Base-by-base conservation (phyloP, 2,113 vertebrate genomes). In the Hipposideros armiger region DNA sequence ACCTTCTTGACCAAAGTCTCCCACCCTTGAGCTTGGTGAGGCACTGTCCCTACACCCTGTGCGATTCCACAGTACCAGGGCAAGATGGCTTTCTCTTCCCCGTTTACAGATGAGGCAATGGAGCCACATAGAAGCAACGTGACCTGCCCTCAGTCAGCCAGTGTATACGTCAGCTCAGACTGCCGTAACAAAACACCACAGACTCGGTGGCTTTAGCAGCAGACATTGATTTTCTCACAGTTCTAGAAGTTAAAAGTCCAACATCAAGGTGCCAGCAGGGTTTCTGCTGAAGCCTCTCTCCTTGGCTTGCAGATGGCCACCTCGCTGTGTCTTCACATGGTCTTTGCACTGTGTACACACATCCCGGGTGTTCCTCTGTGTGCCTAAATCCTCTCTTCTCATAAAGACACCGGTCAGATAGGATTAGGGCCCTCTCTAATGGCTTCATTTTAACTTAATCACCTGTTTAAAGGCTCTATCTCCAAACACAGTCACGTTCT, bases 11-110 rank as follows among this genome's bases (percentile, higher is more conserved):
- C 64, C 32, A 67, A 52, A 47, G 47, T 4, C 14, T 11, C 3
- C 50, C 22, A 9, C 70, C 20, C 13, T 3, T 3, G 42, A 66
- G 69, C 56, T 78, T 4, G 0, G 8, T 4, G 15, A 80, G 30
- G 2, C 22, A 1, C 32, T 0, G 0, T 4, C 10, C 7, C 30
- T 16, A 20, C 17, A 5, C 5, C 24, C 16, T 0, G 20, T 1
- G 26, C 7, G n/a, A 3, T 10, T 14, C 14, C 2, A 14, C 13
- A 4, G 36, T 11, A 2, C n/a, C 10, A 17, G 14, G 64, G 22
- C 16, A 2, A 5, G 36, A 24, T 2, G n/a, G 52, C 28, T 11
- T 19, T 5, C 4, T 7, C 19, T 0, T 20, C 69, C 40, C 28
- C 19, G 0, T 32, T 45, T 6, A 6, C 28, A 26, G 74, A 19